Percentiles rank a stretch among this genome's conserved stretches.
Conservation (phyloP, 2,888 invertebrate species). For the Steinernema carpocapsae region DNA sequence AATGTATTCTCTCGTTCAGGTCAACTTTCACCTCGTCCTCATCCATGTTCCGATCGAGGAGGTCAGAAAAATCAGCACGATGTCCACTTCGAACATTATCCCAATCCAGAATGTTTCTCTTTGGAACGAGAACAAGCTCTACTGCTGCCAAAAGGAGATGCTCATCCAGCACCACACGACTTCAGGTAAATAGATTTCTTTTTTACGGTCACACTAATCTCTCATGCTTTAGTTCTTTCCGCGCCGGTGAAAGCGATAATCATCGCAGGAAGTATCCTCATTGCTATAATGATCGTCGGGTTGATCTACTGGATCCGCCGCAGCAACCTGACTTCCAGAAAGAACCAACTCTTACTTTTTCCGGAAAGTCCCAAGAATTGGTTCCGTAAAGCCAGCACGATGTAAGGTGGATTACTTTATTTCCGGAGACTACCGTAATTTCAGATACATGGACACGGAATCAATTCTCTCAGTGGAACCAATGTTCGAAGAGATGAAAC, state of each 20-base stretch:
- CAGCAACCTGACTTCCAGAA: not conserved
- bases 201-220: not conserved
- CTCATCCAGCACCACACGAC: not conserved
- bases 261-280: not conserved
- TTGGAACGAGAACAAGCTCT: not conserved
- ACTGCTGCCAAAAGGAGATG: not conserved
- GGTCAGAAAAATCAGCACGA: not conserved
- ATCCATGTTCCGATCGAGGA: constrained; percentile 1
- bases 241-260: not conserved
- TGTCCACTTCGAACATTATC: not conserved
- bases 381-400: constrained; percentile 11
- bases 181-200: not conserved
- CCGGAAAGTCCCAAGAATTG: constrained; percentile 21
- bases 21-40: not conserved
- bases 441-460: constrained; percentile 12
- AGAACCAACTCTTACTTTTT: not conserved
- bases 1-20: not conserved
- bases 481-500: constrained; percentile 25
- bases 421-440: not conserved
- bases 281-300: not conserved
- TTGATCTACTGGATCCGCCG: not conserved
- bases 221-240: not conserved
- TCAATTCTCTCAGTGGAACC: constrained; percentile 22
- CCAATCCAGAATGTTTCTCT: not conserved
- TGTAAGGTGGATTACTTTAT: no score